These are phyloP conservation scores for Venusia cambrica DNA, from an alignment of 2,888 invertebrate species.

Conservation along the genomic window DNA sequence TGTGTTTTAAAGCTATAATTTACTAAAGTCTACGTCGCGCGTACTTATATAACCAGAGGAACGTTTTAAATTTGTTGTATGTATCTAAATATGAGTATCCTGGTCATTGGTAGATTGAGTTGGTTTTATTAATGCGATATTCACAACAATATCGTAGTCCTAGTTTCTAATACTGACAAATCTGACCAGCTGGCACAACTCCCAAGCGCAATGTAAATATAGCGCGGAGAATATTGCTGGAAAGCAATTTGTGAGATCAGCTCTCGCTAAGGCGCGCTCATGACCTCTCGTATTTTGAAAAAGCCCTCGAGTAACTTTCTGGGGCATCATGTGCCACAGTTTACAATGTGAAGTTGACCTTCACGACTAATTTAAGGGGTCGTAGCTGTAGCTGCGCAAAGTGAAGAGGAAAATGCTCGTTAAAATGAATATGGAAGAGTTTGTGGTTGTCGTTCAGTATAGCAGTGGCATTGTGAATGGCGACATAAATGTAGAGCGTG, in stretches of 20 bases:
- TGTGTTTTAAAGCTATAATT: too few relatives aligned
- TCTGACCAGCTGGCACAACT: slow-evolving; percentile 63
- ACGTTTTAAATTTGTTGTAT: too few relatives aligned
- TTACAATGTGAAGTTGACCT: too few relatives aligned
- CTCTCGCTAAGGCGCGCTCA: slow-evolving; percentile 42
- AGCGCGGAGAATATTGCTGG: slow-evolving; percentile 62
- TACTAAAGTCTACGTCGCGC: too few relatives aligned
- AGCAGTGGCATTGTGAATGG: slow-evolving; percentile 25
- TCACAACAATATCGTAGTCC: slow-evolving; percentile 33
- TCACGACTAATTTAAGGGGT: too few relatives aligned
- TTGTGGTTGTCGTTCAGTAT: slow-evolving; percentile 42
- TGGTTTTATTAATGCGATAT: too few relatives aligned
- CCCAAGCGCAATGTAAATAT: slow-evolving; percentile 64
- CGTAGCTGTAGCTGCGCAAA: too few relatives aligned
- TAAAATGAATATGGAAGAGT: slow-evolving; percentile 49
- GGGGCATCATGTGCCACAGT: too few relatives aligned
- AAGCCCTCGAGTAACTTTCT: slow-evolving; percentile 33
- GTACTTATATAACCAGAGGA: too few relatives aligned
- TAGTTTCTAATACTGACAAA: slow-evolving; percentile 38
- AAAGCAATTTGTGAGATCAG: slow-evolving; percentile 55
- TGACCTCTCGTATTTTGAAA: slow-evolving; percentile 28
- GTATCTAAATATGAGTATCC: too few relatives aligned
- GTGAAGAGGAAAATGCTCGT: slow-evolving; percentile 43
- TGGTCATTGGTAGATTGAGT: too few relatives aligned
- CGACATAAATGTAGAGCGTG: slow-evolving; percentile 48